Evolutionary conservation across 2,797 vertebrate species (phyloP).

Genomic region (Pterois miles): DNA sequence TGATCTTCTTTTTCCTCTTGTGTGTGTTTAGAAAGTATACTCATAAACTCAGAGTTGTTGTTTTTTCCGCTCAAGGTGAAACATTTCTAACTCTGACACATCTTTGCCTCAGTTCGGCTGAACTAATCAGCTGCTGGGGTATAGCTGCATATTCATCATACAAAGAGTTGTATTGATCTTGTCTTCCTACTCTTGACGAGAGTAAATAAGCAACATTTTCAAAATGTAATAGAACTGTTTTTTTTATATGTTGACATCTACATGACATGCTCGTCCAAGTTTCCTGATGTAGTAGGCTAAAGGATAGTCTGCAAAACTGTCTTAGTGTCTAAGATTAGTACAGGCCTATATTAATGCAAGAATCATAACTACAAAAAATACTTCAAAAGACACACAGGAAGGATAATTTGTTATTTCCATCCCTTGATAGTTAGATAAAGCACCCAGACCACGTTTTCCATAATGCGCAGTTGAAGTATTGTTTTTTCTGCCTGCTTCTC

Average conservation of each 20-base stretch:
- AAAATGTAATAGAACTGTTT: not conserved
- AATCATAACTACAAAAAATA: not conserved
- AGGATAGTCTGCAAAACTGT: not conserved
- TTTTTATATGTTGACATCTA: not conserved
- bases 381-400: not conserved
- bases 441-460: conserved; percentile 23
- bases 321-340: not conserved
- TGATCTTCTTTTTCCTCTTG: too few species aligned
- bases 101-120: too few species aligned
- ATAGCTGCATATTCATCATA: not conserved
- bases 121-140: not conserved
- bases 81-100: too few species aligned
- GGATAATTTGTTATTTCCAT: conserved; percentile 1
- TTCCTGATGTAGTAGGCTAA: not conserved
- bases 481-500: conserved; percentile 46
- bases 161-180: not conserved
- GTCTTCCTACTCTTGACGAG: not conserved
- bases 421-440: conserved; percentile 10
- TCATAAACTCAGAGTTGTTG: accelerated
- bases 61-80: too few species aligned
- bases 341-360: not conserved
- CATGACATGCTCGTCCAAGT: not conserved
- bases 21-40: too few species aligned
- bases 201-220: not conserved
- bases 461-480: conserved; percentile 47